These are phyloP conservation scores for Cephus cinctus DNA, from an alignment of 1,140 invertebrate genomes.

Conservation along the genomic window DNA sequence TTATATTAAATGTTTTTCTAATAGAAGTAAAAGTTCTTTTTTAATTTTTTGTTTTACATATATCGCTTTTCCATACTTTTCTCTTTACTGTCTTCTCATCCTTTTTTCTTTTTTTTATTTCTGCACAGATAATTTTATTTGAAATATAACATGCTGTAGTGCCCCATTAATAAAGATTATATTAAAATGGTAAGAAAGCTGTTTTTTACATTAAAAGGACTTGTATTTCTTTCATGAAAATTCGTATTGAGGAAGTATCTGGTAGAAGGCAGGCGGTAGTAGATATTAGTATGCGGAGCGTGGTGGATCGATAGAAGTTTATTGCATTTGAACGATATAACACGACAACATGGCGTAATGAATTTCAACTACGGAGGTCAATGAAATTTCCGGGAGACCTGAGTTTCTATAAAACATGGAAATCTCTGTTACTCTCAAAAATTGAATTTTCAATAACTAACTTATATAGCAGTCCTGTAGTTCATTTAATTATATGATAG, in stretches of 20 bases:
- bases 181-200: too few species aligned
- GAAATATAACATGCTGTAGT: constrained; percentile 13
- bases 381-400: not conserved
- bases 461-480: too few species aligned
- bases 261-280: not conserved
- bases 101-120: not conserved
- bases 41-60: too few species aligned
- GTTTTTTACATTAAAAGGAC: constrained; percentile 12
- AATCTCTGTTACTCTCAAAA: too few species aligned
- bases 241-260: not conserved
- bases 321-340: not conserved
- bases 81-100: too few species aligned
- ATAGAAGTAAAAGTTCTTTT: too few species aligned
- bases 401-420: not conserved
- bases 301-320: constrained; percentile 10
- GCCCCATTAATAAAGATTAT: too few species aligned
- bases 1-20: too few species aligned
- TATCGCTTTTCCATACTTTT: too few species aligned
- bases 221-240: constrained; percentile 5
- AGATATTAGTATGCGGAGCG: not conserved
- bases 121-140: constrained; percentile 1
- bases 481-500: too few species aligned
- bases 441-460: too few species aligned
- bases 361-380: constrained; percentile 6
- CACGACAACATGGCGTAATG: constrained; percentile 4